phyloP scores from a whole-genome alignment of 2,113 vertebrate species.

The Lethenteron reissneri region DNA sequence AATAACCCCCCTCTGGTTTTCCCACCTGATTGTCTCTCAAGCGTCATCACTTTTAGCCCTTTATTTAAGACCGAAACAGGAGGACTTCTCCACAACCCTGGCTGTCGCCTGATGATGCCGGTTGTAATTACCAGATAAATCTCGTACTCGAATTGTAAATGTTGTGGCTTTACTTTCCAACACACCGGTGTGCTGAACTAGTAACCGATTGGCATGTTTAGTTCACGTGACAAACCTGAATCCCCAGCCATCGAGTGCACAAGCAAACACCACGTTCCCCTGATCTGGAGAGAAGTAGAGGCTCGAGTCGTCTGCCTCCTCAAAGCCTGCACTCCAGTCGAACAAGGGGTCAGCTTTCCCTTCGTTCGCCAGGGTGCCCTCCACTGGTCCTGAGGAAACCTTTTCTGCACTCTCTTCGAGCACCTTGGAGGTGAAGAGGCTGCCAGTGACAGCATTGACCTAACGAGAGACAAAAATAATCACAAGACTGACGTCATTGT shows the following conservation, averaged over 20 bases:
- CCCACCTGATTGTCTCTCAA: too few relatives aligned
- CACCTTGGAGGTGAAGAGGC: conserved; percentile 82
- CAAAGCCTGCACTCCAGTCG: conserved; percentile 80
- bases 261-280: conserved; percentile 80
- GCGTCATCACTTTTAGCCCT: too few relatives aligned
- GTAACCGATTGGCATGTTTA: too few relatives aligned
- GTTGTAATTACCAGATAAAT: too few relatives aligned
- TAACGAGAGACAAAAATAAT: conserved; percentile 14
- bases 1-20: too few relatives aligned
- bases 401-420: conserved; percentile 70
- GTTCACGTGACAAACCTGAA: conserved; percentile 37
- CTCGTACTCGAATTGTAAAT: too few relatives aligned
- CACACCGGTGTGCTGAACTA: too few relatives aligned
- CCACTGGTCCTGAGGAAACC: conserved; percentile 15
- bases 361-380: conserved; percentile 11
- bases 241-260: conserved; percentile 81
- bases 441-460: conserved; percentile 78
- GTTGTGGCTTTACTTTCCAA: too few relatives aligned
- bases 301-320: conserved; percentile 60
- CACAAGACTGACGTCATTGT: neutral
- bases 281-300: conserved; percentile 89
- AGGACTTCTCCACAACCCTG: too few relatives aligned
- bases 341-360: conserved; percentile 21
- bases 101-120: too few relatives aligned
- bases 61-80: too few relatives aligned